Conservation (phyloP, 2,888 invertebrate species). For the Nymphalis urticae region DNA sequence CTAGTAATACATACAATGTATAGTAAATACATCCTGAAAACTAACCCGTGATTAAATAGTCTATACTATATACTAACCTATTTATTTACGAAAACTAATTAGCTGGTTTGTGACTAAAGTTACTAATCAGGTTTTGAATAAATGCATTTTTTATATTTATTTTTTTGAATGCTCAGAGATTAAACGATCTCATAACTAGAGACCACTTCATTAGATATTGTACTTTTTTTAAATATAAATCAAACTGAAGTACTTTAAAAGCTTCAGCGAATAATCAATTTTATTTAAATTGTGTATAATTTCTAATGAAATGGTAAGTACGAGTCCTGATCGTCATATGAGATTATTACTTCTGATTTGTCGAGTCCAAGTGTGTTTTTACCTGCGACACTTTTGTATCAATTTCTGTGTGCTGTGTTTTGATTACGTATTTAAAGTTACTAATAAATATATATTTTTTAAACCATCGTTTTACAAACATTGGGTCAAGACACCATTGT, state of each 20-base stretch:
- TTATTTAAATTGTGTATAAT: slow-evolving; percentile 1
- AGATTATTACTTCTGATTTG: not conserved
- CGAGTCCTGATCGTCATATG: slow-evolving; percentile 1
- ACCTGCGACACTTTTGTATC: too few species aligned
- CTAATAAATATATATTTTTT: too few species aligned
- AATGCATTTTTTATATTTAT: slow-evolving; percentile 28
- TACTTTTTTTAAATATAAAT: slow-evolving; percentile 1
- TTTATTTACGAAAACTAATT: slow-evolving; percentile 61
- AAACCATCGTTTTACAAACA: too few species aligned
- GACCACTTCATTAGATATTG: not conserved
- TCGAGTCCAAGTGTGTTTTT: too few species aligned
- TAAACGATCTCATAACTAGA: not conserved
- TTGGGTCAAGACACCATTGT: too few species aligned
- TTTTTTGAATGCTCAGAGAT: slow-evolving; percentile 10
- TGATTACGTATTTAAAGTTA: too few species aligned
- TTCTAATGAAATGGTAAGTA: not conserved
- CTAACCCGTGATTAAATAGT: slow-evolving; percentile 6
- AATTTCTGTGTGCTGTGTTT: too few species aligned
- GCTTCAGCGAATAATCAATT: too few species aligned
- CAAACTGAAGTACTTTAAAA: not conserved
- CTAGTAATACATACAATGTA: not conserved
- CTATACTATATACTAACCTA: slow-evolving; percentile 59
- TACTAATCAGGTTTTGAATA: slow-evolving; percentile 19
- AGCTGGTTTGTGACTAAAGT: slow-evolving; percentile 7
- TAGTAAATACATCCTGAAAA: not conserved